Evolutionary conservation across 2,797 vertebrate genomes (phyloP).

Genomic region (Rhyacichthys aspro): DNA sequence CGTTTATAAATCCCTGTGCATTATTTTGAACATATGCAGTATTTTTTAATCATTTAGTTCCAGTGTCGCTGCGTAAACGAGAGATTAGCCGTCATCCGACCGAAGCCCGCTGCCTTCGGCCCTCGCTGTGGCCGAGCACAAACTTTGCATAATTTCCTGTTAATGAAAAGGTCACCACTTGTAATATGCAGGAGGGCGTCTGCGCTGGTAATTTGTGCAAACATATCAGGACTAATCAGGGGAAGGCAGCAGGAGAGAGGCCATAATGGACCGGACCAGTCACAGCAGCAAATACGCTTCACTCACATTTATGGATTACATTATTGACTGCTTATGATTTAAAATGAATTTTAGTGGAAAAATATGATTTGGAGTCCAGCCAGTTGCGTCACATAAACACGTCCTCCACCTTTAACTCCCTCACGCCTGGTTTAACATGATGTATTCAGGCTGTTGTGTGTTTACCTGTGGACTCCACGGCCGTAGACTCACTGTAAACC

Average conservation of each 20-base stretch:
- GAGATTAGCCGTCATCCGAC: conserved; percentile 24
- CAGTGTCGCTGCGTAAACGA: conserved; percentile 5
- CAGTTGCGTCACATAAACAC: conserved; percentile 2
- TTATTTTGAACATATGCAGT: background rate
- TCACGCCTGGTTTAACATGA: conserved; percentile 57
- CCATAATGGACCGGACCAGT: conserved; percentile 12
- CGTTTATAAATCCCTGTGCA: too few relatives aligned
- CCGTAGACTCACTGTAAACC: conserved; percentile 12
- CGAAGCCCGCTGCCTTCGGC: conserved; percentile 3
- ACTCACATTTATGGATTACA: conserved; percentile 9
- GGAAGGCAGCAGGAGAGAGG: conserved; percentile 23
- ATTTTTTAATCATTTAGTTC: background rate
- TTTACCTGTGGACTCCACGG: conserved; percentile 46
- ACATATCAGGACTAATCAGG: conserved; percentile 49
- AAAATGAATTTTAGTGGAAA: background rate
- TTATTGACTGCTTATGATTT: too few relatives aligned
- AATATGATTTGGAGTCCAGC: background rate
- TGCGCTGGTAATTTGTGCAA: conserved; percentile 45
- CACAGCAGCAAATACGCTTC: conserved; percentile 2
- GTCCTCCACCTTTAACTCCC: conserved; percentile 24
- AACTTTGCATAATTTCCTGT: conserved; percentile 33
- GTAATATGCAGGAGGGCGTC: conserved; percentile 32
- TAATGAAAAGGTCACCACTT: conserved; percentile 52
- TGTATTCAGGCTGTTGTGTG: conserved; percentile 53
- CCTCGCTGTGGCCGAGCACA: conserved; percentile 3